Evolutionary conservation across 2,797 vertebrate genomes (phyloP).

Genomic region (Margarornis squamiger): DNA sequence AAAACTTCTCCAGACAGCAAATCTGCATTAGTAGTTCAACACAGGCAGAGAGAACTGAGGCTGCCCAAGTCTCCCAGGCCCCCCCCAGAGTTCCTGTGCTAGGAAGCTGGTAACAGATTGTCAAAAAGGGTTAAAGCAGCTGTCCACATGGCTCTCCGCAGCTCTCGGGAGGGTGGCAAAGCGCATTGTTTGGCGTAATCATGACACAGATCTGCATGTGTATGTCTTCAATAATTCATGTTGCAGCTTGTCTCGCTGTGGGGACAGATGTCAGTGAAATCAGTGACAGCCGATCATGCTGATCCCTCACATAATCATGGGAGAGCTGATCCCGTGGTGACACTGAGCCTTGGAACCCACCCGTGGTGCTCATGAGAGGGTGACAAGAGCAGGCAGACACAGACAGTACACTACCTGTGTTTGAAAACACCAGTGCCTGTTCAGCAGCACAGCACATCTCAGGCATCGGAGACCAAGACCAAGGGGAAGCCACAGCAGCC

Average conservation of each 20-base stretch:
- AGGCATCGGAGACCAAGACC: fast-evolving
- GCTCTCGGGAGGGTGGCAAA: slow-evolving; percentile 71
- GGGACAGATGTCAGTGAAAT: slow-evolving; percentile 93
- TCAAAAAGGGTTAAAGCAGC: slow-evolving; percentile 75
- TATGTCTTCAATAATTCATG: slow-evolving; percentile 84
- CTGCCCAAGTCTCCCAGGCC: background rate
- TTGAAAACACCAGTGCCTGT: fast-evolving
- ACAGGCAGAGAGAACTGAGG: background rate
- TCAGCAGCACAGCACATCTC: background rate
- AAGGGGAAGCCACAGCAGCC: fast-evolving
- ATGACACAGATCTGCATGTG: slow-evolving; percentile 77
- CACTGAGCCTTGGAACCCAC: slow-evolving; percentile 75
- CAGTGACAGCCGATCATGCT: slow-evolving; percentile 89
- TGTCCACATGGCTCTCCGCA: slow-evolving; percentile 42
- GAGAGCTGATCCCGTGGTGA: slow-evolving; percentile 79
- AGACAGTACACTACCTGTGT: background rate
- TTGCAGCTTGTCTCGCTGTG: slow-evolving; percentile 87
- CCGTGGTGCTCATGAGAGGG: background rate
- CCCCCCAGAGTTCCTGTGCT: background rate
- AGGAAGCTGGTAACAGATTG: slow-evolving; percentile 67
- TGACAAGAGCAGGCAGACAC: background rate
- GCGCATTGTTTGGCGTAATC: slow-evolving; percentile 73
- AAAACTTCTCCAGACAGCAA: no score
- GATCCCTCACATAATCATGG: slow-evolving; percentile 85
- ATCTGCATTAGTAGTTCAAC: background rate